A percentile compares a stretch with the other conserved stretches of the same genome.
Conservation (phyloP, 2,888 invertebrate species). For the Panorpa germanica region DNA sequence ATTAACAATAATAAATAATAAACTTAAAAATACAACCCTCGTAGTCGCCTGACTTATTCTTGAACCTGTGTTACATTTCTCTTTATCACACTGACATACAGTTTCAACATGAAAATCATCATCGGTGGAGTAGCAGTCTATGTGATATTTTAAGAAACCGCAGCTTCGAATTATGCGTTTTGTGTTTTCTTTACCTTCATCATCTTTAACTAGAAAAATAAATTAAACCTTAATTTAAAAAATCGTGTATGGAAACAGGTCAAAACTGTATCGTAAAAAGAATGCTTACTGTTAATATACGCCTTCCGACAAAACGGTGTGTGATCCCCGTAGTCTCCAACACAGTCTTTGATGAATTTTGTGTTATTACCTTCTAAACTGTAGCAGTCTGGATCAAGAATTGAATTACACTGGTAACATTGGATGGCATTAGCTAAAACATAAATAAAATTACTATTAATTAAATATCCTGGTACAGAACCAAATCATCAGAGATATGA, state of each 20-base stretch:
- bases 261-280: too few relatives aligned
- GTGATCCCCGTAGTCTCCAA: slow-evolving; percentile 23
- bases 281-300: slow-evolving; percentile 35
- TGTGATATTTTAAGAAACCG: slow-evolving; percentile 32
- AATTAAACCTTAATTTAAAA: slow-evolving; percentile 9
- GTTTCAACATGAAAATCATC: slow-evolving; percentile 42
- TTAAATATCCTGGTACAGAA: too few relatives aligned
- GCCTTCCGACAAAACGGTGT: slow-evolving; percentile 50
- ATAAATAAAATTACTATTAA: slow-evolving; percentile 8
- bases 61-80: slow-evolving; percentile 51
- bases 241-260: not conserved
- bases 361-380: slow-evolving; percentile 34
- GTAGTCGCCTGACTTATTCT: too few relatives aligned
- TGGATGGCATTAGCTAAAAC: slow-evolving; percentile 30
- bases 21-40: too few relatives aligned
- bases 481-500: slow-evolving; percentile 16
- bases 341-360: slow-evolving; percentile 28
- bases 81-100: slow-evolving; percentile 40
- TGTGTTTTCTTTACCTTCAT: slow-evolving; percentile 21
- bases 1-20: too few relatives aligned
- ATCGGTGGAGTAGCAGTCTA: slow-evolving; percentile 36
- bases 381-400: slow-evolving; percentile 42
- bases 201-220: slow-evolving; percentile 22
- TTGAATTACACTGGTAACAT: slow-evolving; percentile 62
- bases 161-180: slow-evolving; percentile 35